Evolutionary conservation across 2,888 invertebrate species (phyloP), one percentile per base, ranked within the genome.

Genomic region (Caenorhabditis panamensis): DNA sequence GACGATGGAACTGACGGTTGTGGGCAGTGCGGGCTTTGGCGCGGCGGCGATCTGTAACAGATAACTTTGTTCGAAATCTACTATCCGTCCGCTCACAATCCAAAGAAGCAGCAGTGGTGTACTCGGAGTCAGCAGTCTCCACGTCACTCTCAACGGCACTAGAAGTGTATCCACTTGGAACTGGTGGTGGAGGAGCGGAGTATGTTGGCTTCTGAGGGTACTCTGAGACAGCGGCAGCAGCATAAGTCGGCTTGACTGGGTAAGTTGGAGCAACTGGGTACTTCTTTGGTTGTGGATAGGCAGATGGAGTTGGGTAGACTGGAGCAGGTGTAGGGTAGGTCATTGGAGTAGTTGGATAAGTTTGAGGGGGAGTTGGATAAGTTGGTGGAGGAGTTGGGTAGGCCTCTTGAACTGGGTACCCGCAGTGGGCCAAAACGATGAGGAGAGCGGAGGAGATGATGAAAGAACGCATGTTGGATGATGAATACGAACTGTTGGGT

Each of bases 11-110:
- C 8, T 73, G 36, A 16, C 73, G 67, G 44, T 67, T 67, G 8
- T 73, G 72, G 31, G 49, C 47, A 36, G 61, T 56, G 11, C 73
- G 73, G 18, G 68, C 72, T 24, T 67, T 61, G 51, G 79, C 79
- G n/a, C 63, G 49, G 20, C 37, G 28, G 1, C 66, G 66, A 24
- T 61, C 79, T 79, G 63, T 49, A 72, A 16, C 4, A 6, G 24
- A n/a, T n/a, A n/a, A n/a, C n/a, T n/a, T n/a, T n/a, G 9, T 0
- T 31, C 31, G 0, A 53, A 31, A 0, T 22, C 16, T 6, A 31
- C 5, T 31, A 31, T 16, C 13, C 3, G 49, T 9, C 11, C 2
- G 18, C 62, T 51, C 26, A 63, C 62, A 63, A 56, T 28, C 31
- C 2, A 22, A 20, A 4, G 61, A 59, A 62, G 64, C 18, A 13